Evolutionary conservation across 2,888 invertebrate species (phyloP).

Genomic region (Cryptus viduatorius): DNA sequence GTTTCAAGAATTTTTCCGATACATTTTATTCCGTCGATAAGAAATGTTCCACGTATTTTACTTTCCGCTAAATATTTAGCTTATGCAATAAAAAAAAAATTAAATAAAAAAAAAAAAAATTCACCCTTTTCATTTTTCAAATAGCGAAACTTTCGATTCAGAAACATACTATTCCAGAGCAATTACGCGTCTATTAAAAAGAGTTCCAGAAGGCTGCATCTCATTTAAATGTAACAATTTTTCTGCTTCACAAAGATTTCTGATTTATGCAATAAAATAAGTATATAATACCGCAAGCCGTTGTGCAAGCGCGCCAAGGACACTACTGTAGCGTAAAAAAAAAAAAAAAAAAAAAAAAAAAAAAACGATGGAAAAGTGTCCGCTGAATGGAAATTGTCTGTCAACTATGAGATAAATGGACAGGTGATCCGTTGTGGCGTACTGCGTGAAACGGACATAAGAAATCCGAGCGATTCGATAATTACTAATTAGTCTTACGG

Average conservation of each 20-base stretch:
- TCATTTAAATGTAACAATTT: not conserved
- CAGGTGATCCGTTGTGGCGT: conserved; percentile 20
- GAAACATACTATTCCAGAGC: not conserved
- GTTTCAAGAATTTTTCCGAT: too few species aligned
- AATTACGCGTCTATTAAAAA: not conserved
- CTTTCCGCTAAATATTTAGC: too few species aligned
- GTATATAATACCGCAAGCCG: conserved; percentile 11
- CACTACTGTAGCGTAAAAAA: not conserved
- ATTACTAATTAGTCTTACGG: conserved; percentile 40
- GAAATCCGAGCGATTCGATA: conserved; percentile 63
- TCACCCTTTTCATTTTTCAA: not conserved
- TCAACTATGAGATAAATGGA: conserved; percentile 4
- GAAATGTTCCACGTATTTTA: too few species aligned
- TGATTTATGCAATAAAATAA: conserved; percentile 9
- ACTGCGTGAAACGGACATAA: conserved; percentile 33
- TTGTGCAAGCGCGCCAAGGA: conserved; percentile 34
- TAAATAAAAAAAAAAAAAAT: not conserved
- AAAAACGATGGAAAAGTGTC: conserved; percentile 38
- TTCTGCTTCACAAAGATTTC: not conserved
- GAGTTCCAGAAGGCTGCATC: not conserved
- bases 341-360: not conserved
- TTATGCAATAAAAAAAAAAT: not conserved
- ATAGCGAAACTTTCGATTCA: not conserved
- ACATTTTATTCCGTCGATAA: too few species aligned
- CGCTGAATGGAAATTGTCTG: not conserved